phyloP scores from a whole-genome alignment of 2,113 vertebrate species.

The Sander lucioperca region DNA sequence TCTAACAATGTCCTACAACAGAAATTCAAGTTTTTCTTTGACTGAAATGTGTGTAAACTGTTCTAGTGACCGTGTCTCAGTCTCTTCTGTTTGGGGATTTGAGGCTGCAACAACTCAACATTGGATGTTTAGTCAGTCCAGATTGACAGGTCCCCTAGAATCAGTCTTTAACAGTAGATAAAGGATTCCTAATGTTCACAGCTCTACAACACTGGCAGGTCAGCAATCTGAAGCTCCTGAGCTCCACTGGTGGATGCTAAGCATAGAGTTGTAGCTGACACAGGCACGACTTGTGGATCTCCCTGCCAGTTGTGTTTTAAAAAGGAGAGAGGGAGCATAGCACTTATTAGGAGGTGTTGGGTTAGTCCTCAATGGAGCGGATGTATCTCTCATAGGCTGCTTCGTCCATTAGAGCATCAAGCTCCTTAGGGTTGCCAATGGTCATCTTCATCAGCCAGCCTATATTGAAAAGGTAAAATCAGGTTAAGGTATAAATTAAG shows the following conservation, averaged over 20 bases:
- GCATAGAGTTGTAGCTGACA: constrained; percentile 31
- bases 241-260: constrained; percentile 45
- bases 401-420: constrained; percentile 94
- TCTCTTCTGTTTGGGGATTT: constrained; percentile 41
- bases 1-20: constrained; percentile 42
- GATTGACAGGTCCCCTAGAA: constrained; percentile 39
- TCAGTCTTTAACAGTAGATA: constrained; percentile 58
- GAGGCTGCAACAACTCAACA: constrained; percentile 44
- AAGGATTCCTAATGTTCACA: constrained; percentile 66
- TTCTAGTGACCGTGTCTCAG: constrained; percentile 36
- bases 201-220: constrained; percentile 57
- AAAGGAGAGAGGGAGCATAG: constrained; percentile 34
- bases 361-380: constrained; percentile 94
- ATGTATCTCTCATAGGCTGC: constrained; percentile 94
- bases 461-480: constrained; percentile 64
- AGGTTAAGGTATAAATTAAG: background rate
- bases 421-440: constrained; percentile 91
- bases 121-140: constrained; percentile 31
- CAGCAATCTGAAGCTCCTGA: constrained; percentile 37
- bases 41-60: constrained; percentile 54
- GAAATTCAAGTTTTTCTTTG: constrained; percentile 39
- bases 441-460: constrained; percentile 99
- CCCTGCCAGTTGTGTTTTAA: constrained; percentile 41
- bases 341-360: constrained; percentile 11
- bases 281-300: constrained; percentile 44